Conservation (phyloP, 1,140 invertebrate genomes). For the Asobara japonica region DNA sequence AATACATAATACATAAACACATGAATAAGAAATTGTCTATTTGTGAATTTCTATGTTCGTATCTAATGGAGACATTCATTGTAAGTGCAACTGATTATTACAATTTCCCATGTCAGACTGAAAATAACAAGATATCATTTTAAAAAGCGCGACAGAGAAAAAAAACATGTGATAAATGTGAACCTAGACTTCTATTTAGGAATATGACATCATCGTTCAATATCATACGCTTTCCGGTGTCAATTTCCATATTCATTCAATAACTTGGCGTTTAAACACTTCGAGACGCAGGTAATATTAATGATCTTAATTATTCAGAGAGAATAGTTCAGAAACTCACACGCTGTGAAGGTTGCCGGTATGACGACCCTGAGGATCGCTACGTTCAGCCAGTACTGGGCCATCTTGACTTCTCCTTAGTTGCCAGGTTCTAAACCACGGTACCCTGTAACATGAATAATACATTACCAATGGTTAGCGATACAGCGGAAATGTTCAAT, state of each 20-base stretch:
- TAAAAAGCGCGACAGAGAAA: not conserved
- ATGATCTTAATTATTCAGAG: not conserved
- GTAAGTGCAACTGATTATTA: too few relatives aligned
- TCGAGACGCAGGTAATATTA: not conserved
- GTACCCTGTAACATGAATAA: constrained; percentile 4
- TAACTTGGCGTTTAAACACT: not conserved
- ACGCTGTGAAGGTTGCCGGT: constrained; percentile 54
- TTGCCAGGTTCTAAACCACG: not conserved
- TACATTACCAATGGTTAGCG: not conserved
- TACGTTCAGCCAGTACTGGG: constrained; percentile 59
- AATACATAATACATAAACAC: too few relatives aligned
- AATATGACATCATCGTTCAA: not conserved
- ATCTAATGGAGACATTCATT: too few relatives aligned
- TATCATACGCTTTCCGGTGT: not conserved
- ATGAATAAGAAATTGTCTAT: too few relatives aligned
- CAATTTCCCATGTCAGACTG: too few relatives aligned
- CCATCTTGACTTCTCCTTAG: constrained; percentile 45
- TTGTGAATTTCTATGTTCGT: too few relatives aligned
- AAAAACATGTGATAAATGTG: not conserved
- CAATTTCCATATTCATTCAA: not conserved
- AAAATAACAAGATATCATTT: too few relatives aligned
- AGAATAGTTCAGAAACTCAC: constrained; percentile 47
- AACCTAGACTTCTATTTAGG: not conserved
- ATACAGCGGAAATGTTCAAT: too few relatives aligned
- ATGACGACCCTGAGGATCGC: constrained; percentile 58